Evolutionary conservation across 2,888 invertebrate genomes (phyloP).

Genomic region (Caenorhabditis doughertyi): DNA sequence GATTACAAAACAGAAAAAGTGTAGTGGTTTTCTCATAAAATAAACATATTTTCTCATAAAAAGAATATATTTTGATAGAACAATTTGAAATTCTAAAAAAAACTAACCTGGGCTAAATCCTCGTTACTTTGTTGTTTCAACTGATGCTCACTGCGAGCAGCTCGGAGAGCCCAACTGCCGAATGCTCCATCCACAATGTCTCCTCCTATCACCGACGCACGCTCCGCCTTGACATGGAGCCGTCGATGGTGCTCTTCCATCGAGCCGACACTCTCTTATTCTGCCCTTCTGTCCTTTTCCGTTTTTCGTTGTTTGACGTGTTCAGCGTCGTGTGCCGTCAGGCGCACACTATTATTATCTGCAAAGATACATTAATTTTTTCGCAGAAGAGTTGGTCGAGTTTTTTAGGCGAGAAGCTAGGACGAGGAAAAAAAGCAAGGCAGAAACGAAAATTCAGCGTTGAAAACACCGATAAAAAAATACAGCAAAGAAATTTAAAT

Average conservation of each 20-base stretch:
- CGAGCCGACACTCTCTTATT: slow-evolving; percentile 20
- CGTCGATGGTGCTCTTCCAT: slow-evolving; percentile 54
- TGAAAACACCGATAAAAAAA: too few species aligned
- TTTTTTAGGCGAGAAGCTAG: not conserved
- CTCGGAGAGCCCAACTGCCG: slow-evolving; percentile 55
- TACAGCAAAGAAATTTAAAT: too few species aligned
- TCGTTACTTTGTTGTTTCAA: slow-evolving; percentile 41
- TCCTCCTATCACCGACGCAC: slow-evolving; percentile 50
- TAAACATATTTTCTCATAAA: not conserved
- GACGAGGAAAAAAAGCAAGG: not conserved
- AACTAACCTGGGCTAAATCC: slow-evolving; percentile 35
- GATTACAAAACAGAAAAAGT: too few species aligned
- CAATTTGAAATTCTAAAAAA: not conserved
- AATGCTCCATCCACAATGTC: slow-evolving; percentile 44
- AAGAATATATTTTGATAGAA: not conserved
- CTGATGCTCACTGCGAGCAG: slow-evolving; percentile 56
- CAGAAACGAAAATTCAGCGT: not conserved
- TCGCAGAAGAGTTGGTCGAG: not conserved
- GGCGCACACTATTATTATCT: slow-evolving; percentile 60
- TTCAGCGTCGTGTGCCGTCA: slow-evolving; percentile 50
- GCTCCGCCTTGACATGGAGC: slow-evolving; percentile 49
- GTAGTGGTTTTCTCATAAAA: too few species aligned
- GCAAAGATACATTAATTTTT: slow-evolving; percentile 17
- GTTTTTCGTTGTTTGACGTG: slow-evolving; percentile 41
- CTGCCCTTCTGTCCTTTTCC: not conserved